Conservation (phyloP, 2,797 vertebrate genomes). For the Nothura maculosa region DNA sequence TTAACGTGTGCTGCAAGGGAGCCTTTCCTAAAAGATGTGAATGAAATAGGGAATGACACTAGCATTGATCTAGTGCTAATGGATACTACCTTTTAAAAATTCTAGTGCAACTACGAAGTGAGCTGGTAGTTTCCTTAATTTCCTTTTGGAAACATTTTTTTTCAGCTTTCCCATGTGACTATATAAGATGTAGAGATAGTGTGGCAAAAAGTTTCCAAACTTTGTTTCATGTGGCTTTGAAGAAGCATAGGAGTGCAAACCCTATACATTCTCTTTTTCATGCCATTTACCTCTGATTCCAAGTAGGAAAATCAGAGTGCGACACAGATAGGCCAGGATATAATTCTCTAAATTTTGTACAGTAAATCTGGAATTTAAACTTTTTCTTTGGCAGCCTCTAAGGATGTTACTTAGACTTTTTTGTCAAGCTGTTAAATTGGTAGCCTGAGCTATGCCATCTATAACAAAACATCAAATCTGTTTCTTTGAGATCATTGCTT, state of each 20-base stretch:
- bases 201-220: not conserved
- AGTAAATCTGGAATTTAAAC: not conserved
- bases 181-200: not conserved
- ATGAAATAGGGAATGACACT: not conserved
- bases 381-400: not conserved
- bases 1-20: not conserved
- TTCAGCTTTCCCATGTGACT: fast-evolving
- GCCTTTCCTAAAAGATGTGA: not conserved
- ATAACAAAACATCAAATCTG: not conserved
- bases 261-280: not conserved
- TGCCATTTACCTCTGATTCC: not conserved
- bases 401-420: not conserved
- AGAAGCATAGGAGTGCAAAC: not conserved
- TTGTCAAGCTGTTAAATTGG: not conserved
- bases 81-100: not conserved
- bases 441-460: not conserved
- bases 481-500: not conserved
- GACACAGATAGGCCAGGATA: not conserved
- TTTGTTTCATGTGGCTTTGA: not conserved
- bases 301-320: not conserved
- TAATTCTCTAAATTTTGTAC: not conserved
- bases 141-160: not conserved
- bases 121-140: not conserved
- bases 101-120: not conserved
- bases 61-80: not conserved